Evolutionary conservation across 2,113 vertebrate genomes (phyloP), one percentile per base, ranked within the genome.

Genomic region (Probosciger aterrimus): DNA sequence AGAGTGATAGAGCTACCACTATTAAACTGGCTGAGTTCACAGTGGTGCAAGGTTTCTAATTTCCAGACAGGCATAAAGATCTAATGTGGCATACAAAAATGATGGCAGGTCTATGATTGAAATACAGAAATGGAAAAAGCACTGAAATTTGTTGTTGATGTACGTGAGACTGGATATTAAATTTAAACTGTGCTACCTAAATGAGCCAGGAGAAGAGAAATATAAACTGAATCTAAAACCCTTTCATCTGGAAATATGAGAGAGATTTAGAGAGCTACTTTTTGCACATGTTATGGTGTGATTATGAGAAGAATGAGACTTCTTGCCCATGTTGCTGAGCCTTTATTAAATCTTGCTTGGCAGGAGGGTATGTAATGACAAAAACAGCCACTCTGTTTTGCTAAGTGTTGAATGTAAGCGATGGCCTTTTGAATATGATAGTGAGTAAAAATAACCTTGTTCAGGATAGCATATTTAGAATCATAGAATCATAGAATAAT

Each of bases 381-480:
- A 78, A 94, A 78, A 33, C 60, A 87, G 60, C 83, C 52, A 53
- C 41, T 75, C 62, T 80, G 30, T 74, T 49, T 89, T 3, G 1
- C 60, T 46, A 49, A 60, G 50, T 55, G 18, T 75, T 43, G 77
- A 71, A 64, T 79, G 11, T 81, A 89, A 91, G 25, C 71, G 65
- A 75, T 94, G 60, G 60, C 28, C 43, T 87, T 92, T 82, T 75
- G 60, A 91, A 87, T 92, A 35, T 63, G 13, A 46, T 31, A 20
- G 44, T 47, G 67, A 70, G 52, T 91, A 83, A 96, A 94, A 95
- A 81, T 84, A 96, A 84, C 64, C 52, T 81, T 63, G 11, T 81
- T 96, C 81, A 50, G 28, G 17, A 14, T 86, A 67, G 49, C 46
- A 33, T 82, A 53, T 89, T 89, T 91, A 91, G n/a, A n/a, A n/a